Conservation (phyloP, 2,113 vertebrate genomes). For the Sterrhoptilus dennistouni region DNA sequence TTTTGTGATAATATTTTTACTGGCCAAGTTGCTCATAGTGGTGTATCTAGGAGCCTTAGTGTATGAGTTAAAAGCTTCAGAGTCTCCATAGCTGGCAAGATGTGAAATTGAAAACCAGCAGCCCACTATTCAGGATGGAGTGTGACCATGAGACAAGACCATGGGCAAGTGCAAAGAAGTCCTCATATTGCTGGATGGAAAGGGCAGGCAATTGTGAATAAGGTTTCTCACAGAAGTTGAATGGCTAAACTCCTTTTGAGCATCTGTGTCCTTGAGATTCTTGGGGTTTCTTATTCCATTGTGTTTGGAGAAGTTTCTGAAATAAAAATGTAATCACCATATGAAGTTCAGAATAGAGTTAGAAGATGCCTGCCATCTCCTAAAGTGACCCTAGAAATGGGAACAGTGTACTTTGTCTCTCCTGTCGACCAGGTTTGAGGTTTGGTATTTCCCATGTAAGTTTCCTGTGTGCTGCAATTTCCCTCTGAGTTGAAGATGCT, state of each 20-base stretch:
- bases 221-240: background rate
- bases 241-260: background rate
- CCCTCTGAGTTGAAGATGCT: background rate
- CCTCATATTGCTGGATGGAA: background rate
- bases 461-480: background rate
- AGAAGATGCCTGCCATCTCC: background rate
- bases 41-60: background rate
- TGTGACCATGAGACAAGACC: background rate
- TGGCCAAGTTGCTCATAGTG: background rate
- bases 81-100: background rate
- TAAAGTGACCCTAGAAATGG: background rate
- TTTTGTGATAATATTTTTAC: background rate
- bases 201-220: background rate
- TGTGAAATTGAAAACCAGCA: background rate
- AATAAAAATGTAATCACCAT: background rate
- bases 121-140: background rate
- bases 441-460: background rate
- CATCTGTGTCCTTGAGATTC: background rate
- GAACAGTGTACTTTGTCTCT: background rate
- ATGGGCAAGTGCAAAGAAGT: background rate
- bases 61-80: background rate
- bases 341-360: background rate
- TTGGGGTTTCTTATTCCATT: background rate
- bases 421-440: background rate
- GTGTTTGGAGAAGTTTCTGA: background rate